A percentile compares a stretch with the other conserved stretches of the same genome.
Conservation (phyloP, 37 sponge, comb jelly and placozoan species). For the Eunapius fragilis region DNA sequence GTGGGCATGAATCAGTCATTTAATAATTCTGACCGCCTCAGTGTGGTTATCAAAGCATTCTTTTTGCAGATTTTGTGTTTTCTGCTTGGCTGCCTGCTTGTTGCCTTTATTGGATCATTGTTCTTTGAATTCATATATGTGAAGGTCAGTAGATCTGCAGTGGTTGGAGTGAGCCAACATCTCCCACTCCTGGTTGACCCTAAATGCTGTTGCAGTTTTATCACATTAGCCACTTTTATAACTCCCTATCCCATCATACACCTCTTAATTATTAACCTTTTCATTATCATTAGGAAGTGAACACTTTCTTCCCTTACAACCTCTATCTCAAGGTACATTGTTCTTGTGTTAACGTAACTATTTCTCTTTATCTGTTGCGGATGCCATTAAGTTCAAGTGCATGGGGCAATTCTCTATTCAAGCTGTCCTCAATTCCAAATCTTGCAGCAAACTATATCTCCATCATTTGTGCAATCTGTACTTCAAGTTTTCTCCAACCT, state of each 20-base stretch:
- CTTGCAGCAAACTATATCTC: background rate
- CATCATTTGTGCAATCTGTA: conserved; percentile 30
- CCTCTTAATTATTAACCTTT: background rate
- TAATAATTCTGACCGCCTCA: too few relatives aligned
- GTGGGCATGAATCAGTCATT: background rate
- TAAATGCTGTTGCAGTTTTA: too few relatives aligned
- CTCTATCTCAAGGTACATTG: background rate
- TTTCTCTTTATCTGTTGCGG: too few relatives aligned
- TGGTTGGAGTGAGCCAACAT: too few relatives aligned
- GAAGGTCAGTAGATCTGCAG: conserved; percentile 45
- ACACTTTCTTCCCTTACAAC: background rate
- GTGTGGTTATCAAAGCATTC: background rate
- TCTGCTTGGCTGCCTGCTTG: conserved; percentile 25
- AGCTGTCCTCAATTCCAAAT: background rate
- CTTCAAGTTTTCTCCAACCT: conserved; percentile 92
- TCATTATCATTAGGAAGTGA: background rate
- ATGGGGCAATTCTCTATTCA: too few relatives aligned
- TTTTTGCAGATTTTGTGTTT: conserved; percentile 74
- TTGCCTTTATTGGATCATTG: conserved; percentile 65
- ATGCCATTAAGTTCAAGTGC: too few relatives aligned
- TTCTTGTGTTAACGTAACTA: background rate
- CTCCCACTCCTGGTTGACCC: too few relatives aligned
- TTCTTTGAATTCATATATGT: conserved; percentile 83
- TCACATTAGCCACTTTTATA: background rate
- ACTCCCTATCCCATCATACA: background rate